Base-by-base conservation (phyloP, 2,113 vertebrate species). In the Sciurus niger region DNA sequence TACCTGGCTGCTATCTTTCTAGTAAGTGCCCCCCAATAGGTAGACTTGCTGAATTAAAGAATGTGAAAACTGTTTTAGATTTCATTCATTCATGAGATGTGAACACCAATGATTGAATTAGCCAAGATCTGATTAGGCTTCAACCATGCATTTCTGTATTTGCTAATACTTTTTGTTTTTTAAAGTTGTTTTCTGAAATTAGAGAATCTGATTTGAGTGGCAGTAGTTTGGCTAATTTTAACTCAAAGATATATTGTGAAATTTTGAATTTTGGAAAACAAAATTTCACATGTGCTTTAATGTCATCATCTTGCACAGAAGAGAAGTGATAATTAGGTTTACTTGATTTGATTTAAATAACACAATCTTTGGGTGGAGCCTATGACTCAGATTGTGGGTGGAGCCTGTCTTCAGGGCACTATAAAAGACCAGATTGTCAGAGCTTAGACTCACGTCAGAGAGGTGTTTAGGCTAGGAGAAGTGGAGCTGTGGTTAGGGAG, bases 401-500 rank as follows among this genome's bases (percentile, higher is more conserved):
- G 89, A 60, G 43, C 25, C 46, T 40, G 1, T 16, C 22, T 30
- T 7, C 2, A 46, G 53, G 92, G 25, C 8, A 4, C 11, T 93
- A 37, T 89, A 85, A 85, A 88, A 85, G 8, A 14, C 18, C 30
- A 28, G 37, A 46, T 2, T 9, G 4, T 9, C 46, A 10, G 12
- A 13, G 12, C 12, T 17, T 18, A 4, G 28, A 43, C 4, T 73
- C 8, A 51, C 2, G 55, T 80, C 32, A 72, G 25, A 22, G 43
- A 22, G 76, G 43, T 40, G 14, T 4, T 2, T 17, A 53, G n/a
- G 11, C 22, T 3, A 30, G 32, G 4, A 40, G 32, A 17, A 2
- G 2, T 2, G 46, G 28, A 43, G 6, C 16, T 4, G 1, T 4
- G 34, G 34, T 4, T 28, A 2, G 17, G 53, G 2, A 18, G 72